These are phyloP conservation scores for Drosophila repleta DNA, from an alignment of 1,140 invertebrate species.

Conservation along the genomic window DNA sequence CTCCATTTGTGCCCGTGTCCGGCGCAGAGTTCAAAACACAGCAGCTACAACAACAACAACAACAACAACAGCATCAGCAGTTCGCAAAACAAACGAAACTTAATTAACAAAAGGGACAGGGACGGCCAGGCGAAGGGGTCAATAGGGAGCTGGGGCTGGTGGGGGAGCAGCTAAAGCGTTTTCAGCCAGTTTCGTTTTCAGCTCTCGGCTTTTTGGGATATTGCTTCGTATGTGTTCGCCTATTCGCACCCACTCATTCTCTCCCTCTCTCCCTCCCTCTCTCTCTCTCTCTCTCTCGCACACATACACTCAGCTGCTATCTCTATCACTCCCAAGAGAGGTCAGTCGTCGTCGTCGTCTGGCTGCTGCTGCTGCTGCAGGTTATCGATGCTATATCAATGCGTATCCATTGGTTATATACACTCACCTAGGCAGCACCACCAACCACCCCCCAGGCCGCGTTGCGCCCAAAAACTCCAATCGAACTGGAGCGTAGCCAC, in stretches of 20 bases:
- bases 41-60: conserved; percentile 5
- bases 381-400: conserved; percentile 69
- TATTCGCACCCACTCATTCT: conserved; percentile 6
- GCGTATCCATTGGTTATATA: conserved; percentile 75
- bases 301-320: conserved; percentile 3
- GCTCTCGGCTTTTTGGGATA: conserved; percentile 22
- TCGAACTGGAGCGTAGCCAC: conserved; percentile 26
- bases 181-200: conserved; percentile 16
- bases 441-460: neutral
- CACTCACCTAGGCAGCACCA: conserved; percentile 18
- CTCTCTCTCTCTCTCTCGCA: conserved; percentile 3
- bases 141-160: neutral
- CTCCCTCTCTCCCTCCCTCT: conserved; percentile 1
- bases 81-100: conserved; percentile 57
- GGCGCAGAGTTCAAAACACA: conserved; percentile 36
- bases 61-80: conserved; percentile 4
- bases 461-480: conserved; percentile 11
- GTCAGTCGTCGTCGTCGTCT: conserved; percentile 33
- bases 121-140: conserved; percentile 10
- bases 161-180: neutral
- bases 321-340: conserved; percentile 49
- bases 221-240: conserved; percentile 29
- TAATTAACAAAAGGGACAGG: conserved; percentile 56
- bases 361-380: conserved; percentile 14
- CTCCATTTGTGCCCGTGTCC: conserved; percentile 35